Percentiles rank a stretch among this genome's conserved stretches.
Conservation (phyloP, 1,140 invertebrate genomes). For the Amyelois transitella region DNA sequence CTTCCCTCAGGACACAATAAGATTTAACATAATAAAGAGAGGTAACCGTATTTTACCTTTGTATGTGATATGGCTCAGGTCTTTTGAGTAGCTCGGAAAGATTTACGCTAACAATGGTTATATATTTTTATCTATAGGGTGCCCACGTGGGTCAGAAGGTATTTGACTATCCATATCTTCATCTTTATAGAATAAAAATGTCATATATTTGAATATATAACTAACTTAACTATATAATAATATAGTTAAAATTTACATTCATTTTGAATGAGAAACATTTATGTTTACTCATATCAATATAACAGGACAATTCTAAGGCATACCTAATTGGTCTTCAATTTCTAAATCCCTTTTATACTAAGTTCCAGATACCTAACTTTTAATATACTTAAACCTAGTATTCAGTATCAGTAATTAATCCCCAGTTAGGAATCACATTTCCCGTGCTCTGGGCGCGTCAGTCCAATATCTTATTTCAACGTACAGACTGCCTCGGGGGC, state of each 20-base stretch:
- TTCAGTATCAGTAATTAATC: neutral
- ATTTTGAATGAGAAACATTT: too few species aligned
- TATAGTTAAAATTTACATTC: too few species aligned
- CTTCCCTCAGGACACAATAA: conserved; percentile 29
- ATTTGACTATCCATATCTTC: neutral
- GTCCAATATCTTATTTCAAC: neutral
- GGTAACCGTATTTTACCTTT: conserved; percentile 5
- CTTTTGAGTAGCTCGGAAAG: neutral
- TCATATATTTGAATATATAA: too few species aligned
- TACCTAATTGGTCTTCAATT: too few species aligned
- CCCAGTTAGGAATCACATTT: neutral
- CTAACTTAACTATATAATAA: too few species aligned
- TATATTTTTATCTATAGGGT: neutral
- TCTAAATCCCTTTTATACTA: neutral
- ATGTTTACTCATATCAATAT: too few species aligned
- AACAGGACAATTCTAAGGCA: too few species aligned
- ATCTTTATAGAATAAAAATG: too few species aligned
- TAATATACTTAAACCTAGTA: neutral
- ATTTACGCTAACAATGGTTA: neutral
- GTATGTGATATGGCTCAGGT: neutral
- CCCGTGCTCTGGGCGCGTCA: neutral
- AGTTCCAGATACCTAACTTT: neutral
- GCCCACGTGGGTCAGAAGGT: neutral
- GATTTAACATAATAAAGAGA: conserved; percentile 60
- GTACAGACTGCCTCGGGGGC: neutral